Evolutionary conservation across 2,888 invertebrate species (phyloP).

Genomic region (Eugnorisma glareosa): DNA sequence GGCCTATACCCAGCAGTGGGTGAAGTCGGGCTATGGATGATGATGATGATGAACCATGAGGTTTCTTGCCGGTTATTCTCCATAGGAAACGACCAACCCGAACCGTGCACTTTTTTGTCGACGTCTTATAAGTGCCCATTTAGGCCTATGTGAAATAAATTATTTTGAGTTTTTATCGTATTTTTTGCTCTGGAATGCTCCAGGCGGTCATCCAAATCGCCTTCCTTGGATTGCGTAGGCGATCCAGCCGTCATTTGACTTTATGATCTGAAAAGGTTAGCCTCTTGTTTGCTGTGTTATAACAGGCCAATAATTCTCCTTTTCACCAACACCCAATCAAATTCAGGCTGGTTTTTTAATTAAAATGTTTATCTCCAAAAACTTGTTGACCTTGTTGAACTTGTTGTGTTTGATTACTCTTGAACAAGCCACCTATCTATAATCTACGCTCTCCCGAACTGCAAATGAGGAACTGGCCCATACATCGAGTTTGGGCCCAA

Average conservation of each 20-base stretch:
- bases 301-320: neutral
- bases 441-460: conserved; percentile 70
- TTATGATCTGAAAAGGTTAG: neutral
- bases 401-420: conserved; percentile 19
- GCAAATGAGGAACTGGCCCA: conserved; percentile 78
- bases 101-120: too few species aligned
- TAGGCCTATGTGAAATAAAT: too few species aligned
- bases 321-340: neutral
- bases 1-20: too few species aligned
- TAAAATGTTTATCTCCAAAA: neutral
- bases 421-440: conserved; percentile 67
- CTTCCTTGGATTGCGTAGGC: too few species aligned
- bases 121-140: too few species aligned
- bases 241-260: neutral
- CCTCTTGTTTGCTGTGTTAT: neutral
- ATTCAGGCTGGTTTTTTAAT: neutral
- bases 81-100: too few species aligned
- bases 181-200: neutral
- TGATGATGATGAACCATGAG: too few species aligned
- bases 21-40: too few species aligned
- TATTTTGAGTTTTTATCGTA: neutral
- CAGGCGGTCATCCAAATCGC: neutral
- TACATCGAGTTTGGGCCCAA: conserved; percentile 76
- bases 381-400: neutral
- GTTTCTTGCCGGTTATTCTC: too few species aligned